Evolutionary conservation across 2,113 vertebrate species (phyloP).

Genomic region (cat (Felis catus)): DNA sequence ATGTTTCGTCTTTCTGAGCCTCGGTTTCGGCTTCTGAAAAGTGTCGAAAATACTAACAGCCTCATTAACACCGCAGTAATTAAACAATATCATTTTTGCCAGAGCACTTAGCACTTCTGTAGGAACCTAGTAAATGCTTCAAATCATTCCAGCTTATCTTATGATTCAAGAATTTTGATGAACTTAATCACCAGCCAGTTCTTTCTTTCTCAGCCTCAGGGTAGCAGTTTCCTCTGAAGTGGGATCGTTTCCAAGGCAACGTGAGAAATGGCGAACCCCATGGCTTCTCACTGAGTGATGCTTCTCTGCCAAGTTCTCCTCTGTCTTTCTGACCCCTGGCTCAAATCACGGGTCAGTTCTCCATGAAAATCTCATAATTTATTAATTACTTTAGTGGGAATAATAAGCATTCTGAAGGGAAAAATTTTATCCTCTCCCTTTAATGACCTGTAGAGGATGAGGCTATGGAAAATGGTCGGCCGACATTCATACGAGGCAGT

Average conservation of each 20-base stretch:
- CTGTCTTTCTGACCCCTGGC: neutral
- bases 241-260: neutral
- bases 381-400: neutral
- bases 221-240: neutral
- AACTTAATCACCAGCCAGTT: neutral
- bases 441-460: neutral
- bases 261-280: neutral
- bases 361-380: neutral
- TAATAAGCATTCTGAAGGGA: neutral
- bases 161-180: neutral
- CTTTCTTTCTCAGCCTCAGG: neutral
- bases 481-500: neutral
- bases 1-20: neutral
- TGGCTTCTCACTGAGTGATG: neutral
- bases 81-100: neutral
- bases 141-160: neutral
- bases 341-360: neutral
- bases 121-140: neutral
- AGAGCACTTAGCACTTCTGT: neutral
- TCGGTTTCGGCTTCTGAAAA: neutral
- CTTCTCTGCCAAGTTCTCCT: neutral
- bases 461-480: neutral
- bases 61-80: neutral
- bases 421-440: neutral
- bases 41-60: neutral